Evolutionary conservation across 1,140 invertebrate genomes (phyloP).

Genomic region (Oscheius sp.): DNA sequence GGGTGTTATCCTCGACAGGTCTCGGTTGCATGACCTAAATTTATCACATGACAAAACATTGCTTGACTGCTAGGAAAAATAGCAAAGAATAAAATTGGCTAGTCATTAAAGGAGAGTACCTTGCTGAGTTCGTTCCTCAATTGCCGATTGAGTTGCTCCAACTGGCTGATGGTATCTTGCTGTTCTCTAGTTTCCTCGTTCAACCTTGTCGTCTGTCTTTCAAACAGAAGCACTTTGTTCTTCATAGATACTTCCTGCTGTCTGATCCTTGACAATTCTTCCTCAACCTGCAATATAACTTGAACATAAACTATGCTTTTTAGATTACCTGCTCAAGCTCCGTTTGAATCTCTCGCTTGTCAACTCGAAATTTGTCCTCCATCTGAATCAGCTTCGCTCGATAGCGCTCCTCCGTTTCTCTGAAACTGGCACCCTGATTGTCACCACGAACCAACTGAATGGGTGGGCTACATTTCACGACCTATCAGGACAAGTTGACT

Average conservation of each 20-base stretch:
- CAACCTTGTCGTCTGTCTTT: constrained; percentile 23
- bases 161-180: constrained; percentile 3
- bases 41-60: constrained; percentile 1
- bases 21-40: constrained; percentile 18
- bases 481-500: too few species aligned
- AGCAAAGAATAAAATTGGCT: too few species aligned
- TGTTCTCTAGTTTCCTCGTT: constrained; percentile 24
- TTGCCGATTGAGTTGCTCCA: constrained; percentile 32
- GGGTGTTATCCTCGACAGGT: constrained; percentile 15
- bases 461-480: too few species aligned
- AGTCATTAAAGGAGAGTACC: not conserved
- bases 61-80: too few species aligned
- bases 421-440: too few species aligned
- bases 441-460: too few species aligned
- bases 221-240: constrained; percentile 22
- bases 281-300: constrained; percentile 20
- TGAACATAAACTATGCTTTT: not conserved
- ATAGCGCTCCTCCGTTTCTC: constrained; percentile 30
- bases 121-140: constrained; percentile 21
- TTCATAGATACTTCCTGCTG: constrained; percentile 23
- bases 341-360: constrained; percentile 30
- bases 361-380: constrained; percentile 32
- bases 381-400: constrained; percentile 26
- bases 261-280: constrained; percentile 24
- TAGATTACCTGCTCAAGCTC: constrained; percentile 27